Conservation (phyloP, 35 echinoderm and acorn worm species). For the Lytechinus variegatus region DNA sequence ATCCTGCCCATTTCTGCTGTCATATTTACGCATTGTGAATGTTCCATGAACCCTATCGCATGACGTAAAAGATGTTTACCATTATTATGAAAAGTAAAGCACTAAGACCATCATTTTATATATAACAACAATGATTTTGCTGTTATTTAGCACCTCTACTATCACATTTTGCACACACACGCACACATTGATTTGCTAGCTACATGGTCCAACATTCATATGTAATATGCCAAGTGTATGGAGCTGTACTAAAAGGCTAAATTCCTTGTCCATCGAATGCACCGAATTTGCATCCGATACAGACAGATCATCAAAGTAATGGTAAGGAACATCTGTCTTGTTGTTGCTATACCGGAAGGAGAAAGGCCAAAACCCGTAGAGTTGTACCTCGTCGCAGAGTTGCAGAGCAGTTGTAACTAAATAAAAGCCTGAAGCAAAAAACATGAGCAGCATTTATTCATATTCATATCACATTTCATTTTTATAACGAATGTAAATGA, state of each 20-base stretch:
- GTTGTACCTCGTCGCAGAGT: slow-evolving; percentile 77
- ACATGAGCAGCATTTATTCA: no score
- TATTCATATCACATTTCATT: no score
- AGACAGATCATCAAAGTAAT: not conserved
- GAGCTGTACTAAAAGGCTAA: not conserved
- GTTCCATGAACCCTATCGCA: no score
- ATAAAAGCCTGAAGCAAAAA: slow-evolving; percentile 67
- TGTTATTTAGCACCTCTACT: no score
- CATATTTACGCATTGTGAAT: no score
- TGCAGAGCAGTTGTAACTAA: slow-evolving; percentile 63
- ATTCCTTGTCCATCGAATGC: not conserved
- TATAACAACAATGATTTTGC: no score
- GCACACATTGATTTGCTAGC: not conserved
- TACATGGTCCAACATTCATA: not conserved
- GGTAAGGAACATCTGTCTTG: not conserved
- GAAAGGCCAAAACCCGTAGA: slow-evolving; percentile 91
- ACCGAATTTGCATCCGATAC: not conserved
- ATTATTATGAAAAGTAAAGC: no score
- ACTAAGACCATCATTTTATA: no score
- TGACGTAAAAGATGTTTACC: no score
- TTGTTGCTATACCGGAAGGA: not conserved
- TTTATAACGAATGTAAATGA: no score
- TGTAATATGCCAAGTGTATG: not conserved
- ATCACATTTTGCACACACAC: no score
- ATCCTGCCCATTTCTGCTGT: no score